A percentile compares a stretch with the other conserved stretches of the same genome.
These are phyloP conservation scores for Artibeus jamaicensis DNA, from an alignment of 2,797 vertebrate species.

Conservation along the genomic window DNA sequence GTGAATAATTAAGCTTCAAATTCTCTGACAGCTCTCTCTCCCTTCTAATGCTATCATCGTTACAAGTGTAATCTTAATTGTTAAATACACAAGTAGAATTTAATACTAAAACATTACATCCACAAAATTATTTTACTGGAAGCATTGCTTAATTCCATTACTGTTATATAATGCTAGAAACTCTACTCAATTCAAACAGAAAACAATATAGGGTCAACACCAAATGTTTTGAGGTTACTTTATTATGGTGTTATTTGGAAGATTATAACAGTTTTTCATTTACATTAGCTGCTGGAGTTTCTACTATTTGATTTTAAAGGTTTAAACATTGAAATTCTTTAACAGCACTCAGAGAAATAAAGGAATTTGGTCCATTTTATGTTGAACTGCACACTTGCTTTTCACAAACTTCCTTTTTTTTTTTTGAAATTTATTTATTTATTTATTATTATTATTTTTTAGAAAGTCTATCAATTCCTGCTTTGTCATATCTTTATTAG, in stretches of 20 bases:
- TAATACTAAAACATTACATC: conserved; percentile 50
- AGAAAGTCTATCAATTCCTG: conserved; percentile 24
- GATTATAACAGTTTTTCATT: not conserved
- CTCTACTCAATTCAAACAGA: conserved; percentile 34
- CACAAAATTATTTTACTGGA: conserved; percentile 36
- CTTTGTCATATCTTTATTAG: conserved; percentile 5
- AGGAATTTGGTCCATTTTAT: not conserved
- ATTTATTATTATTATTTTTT: too few species aligned
- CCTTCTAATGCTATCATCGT: conserved; percentile 58
- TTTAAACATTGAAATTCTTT: not conserved
- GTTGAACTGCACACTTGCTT: not conserved
- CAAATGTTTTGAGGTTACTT: conserved; percentile 7
- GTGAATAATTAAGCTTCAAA: conserved; percentile 82
- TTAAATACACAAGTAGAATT: conserved; percentile 61
- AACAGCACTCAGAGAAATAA: not conserved
- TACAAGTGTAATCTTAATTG: conserved; percentile 61
- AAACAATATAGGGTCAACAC: not conserved
- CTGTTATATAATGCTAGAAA: conserved; percentile 4
- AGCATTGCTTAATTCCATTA: conserved; percentile 53
- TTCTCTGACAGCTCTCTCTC: conserved; percentile 68
- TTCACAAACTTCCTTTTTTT: conserved; percentile 29
- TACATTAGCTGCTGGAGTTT: not conserved
- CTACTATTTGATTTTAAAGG: not conserved
- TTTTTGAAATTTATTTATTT: too few species aligned
- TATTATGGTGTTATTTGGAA: not conserved